Conservation (phyloP, 2,113 vertebrate species). For the Gallinago undulata region DNA sequence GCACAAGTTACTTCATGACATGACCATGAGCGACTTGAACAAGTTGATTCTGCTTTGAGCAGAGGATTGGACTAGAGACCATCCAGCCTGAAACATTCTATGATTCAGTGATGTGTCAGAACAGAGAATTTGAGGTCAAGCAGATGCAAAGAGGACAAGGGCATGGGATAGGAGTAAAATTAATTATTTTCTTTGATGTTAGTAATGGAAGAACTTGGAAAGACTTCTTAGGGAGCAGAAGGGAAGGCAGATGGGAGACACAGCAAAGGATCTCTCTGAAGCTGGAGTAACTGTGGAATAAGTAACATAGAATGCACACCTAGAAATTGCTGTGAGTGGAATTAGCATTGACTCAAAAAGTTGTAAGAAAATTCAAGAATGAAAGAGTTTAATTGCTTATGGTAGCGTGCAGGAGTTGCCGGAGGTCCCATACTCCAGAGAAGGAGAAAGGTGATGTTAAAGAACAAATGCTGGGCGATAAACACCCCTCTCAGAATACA, state of each 20-base stretch:
- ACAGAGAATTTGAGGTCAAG: not conserved
- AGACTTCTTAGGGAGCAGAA: not conserved
- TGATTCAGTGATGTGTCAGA: not conserved
- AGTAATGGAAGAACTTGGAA: not conserved
- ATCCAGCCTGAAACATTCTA: not conserved
- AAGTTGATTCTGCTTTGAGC: not conserved
- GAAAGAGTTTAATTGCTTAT: not conserved
- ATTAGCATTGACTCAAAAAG: not conserved
- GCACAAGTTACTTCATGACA: not conserved
- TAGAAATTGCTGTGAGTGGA: not conserved
- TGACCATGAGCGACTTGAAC: not conserved
- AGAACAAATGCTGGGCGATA: not conserved
- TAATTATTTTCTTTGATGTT: not conserved
- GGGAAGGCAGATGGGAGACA: not conserved
- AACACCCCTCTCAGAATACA: not conserved
- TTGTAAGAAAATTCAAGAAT: not conserved
- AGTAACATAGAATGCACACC: not conserved
- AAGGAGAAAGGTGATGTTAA: not conserved
- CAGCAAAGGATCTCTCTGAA: not conserved
- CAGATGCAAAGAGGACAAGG: not conserved
- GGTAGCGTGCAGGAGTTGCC: not conserved
- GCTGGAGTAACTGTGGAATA: not conserved
- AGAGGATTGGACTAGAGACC: not conserved
- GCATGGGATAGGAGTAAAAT: not conserved
- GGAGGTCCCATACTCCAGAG: not conserved